Base-by-base conservation (phyloP, 23 tunicate genomes). In the Trididemnum nubilum region DNA sequence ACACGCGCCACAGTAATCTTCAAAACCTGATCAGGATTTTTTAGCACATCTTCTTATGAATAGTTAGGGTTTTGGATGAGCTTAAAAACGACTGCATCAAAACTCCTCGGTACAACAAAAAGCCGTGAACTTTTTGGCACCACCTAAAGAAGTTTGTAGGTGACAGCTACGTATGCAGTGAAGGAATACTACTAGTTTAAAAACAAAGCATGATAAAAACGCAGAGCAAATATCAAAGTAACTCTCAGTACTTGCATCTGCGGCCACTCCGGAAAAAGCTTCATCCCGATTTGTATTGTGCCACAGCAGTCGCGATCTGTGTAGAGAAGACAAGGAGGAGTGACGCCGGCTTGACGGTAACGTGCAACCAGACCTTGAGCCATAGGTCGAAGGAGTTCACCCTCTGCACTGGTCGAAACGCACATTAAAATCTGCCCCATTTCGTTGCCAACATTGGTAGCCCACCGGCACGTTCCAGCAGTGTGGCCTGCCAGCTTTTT, bases 401-500 rank as follows among this genome's bases (percentile, higher is more conserved):
- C 72, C 28, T 75, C 73, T 0, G 34, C 34, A 18, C n/a, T 33
- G 3, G 88, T 75, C 0, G 75, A 64, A n/a, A 84, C 82, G 31
- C 51, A 74, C 59, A 33, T 57, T 0, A 84, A 23, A n/a, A 84
- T 51, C 63, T 84, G 30, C 19, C 82, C 88, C 18, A 2, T 22
- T 33, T 84, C 88, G 82, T 84, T 84, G 0, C 88, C 88, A 18
- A 84, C 88, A 28, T 61, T 76, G 29, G 88, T 84, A 25, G 64
- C 81, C 88, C 88, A 84, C 19, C 31, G 9, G 1, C 64, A 60
- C 25, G 88, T 84, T 15, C 88, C 82, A 28, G 30, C 12, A 31
- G 59, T 34, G 19, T 36, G 19, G n/a, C 77, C 85, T 7, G 33
- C 35, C 22, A 61, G 67, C 67, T 61, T 61, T 26, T 61, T 61